These are phyloP conservation scores for Drosophila paranaensis DNA, from an alignment of 2,888 invertebrate genomes.

Conservation along the genomic window DNA sequence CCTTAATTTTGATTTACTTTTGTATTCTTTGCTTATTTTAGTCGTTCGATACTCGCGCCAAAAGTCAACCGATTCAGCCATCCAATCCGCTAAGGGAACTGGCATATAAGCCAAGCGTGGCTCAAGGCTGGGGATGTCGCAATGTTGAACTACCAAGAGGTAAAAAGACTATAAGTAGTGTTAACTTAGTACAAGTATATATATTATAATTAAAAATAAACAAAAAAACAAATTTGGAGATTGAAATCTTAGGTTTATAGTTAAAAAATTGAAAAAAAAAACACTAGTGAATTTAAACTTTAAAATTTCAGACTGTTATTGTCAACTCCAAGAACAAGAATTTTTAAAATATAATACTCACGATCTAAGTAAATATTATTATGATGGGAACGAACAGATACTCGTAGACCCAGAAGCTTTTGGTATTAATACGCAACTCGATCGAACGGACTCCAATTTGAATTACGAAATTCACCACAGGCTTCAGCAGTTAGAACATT, in stretches of 20 bases:
- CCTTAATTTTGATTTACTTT: not conserved
- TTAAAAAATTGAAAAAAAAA: not conserved
- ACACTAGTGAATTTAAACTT: not conserved
- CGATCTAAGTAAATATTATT: conserved; percentile 10
- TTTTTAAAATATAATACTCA: conserved; percentile 5
- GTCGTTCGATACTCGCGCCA: conserved; percentile 4
- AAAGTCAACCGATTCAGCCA: conserved; percentile 19
- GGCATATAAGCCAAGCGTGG: conserved; percentile 84
- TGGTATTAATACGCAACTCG: not conserved
- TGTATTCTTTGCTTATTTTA: not conserved
- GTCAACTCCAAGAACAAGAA: conserved; percentile 1
- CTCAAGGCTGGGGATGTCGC: conserved; percentile 85
- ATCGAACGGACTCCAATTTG: conserved; percentile 14
- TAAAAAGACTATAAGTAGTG: conserved; percentile 41
- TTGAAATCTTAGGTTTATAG: not conserved
- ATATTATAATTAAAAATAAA: not conserved
- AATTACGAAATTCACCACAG: conserved; percentile 59
- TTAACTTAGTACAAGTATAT: not conserved
- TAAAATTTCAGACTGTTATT: conserved; percentile 54
- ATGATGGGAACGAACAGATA: conserved; percentile 3
- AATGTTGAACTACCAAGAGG: conserved; percentile 83
- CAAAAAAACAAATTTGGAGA: not conserved
- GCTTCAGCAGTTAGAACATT: conserved; percentile 65
- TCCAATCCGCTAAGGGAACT: conserved; percentile 81
- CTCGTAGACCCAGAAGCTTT: not conserved